Conservation (phyloP, 1,140 invertebrate species). For the Sinella curviseta region DNA sequence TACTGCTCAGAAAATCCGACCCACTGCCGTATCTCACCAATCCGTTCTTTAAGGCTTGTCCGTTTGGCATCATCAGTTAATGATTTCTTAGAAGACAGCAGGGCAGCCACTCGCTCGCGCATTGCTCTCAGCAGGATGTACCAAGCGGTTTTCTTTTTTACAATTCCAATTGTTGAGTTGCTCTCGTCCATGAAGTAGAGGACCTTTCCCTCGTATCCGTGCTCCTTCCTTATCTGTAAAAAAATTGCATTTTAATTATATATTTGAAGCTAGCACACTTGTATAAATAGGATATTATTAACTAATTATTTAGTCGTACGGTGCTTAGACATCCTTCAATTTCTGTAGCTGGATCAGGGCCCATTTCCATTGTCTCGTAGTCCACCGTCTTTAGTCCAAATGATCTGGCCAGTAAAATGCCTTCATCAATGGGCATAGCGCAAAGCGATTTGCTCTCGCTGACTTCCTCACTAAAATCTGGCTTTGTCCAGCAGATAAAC, state of each 20-base stretch:
- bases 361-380: constrained; percentile 47
- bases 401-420: constrained; percentile 44
- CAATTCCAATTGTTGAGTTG: constrained; percentile 55
- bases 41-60: constrained; percentile 50
- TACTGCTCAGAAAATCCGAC: constrained; percentile 45
- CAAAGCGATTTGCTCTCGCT: constrained; percentile 45
- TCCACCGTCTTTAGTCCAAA: constrained; percentile 49
- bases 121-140: constrained; percentile 58
- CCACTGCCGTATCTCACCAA: constrained; percentile 55
- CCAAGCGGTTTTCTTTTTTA: constrained; percentile 61
- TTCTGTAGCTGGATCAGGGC: no score
- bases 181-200: constrained; percentile 57
- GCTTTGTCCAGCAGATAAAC: constrained; percentile 57
- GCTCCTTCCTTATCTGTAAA: constrained; percentile 49
- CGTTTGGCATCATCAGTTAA: constrained; percentile 4
- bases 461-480: constrained; percentile 50
- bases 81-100: constrained; percentile 17
- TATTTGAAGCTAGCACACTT: no score
- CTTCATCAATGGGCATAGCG: constrained; percentile 54
- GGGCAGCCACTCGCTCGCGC: constrained; percentile 54
- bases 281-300: no score
- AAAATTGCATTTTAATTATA: no score
- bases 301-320: no score
- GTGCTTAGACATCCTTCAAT: no score
- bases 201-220: constrained; percentile 57